Base-by-base conservation (phyloP, 2,113 vertebrate genomes). In the Pseudonaja textilis region DNA sequence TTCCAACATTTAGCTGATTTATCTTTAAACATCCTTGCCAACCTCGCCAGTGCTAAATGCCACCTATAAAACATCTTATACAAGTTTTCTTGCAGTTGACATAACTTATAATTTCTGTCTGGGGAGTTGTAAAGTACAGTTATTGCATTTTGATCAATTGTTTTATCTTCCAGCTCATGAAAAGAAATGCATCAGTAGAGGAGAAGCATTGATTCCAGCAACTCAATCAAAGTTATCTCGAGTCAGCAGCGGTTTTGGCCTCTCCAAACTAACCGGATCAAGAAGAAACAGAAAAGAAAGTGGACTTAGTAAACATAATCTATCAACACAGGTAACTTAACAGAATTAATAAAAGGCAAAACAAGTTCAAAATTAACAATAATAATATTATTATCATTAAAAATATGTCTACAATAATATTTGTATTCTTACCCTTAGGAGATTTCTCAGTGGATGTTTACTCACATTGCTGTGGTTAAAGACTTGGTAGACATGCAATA, bases 371-470 rank as follows among this genome's bases (percentile, higher is more conserved):
- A 85, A 89, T 29, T 22, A 85, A 52, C 50, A 52, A 52, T 52
- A 52, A 12, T 52, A 52, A 52, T 52, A 52, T 12, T 52, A 52
- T 52, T 52, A 52, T 52, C 50, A 12, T 52, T 52, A 52, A 12
- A 52, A 52, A 52, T 52, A 52, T 3, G 7, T 90, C 1, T 7
- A 23, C 39, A 1, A 61, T 92, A 94, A 45, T 69, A 52, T 57
- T 88, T 52, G 94, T 81, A 0, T 86, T 56, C 94, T 95, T 93
- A 14, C 89, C 47, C 4, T 47, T 97, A 99, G 99, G 99, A 99
- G 95, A 99, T 99, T 18, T 99, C 99, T 94, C 99, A 99, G 97
- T 99, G 99, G 99, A 99, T 99, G 98, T 99, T 99, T 74, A 99
- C 99, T 18, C 99, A 99, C 94, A 99, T 99, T 1, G 99, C 99